Conservation (phyloP, 2,888 invertebrate species). For the Kryphioiulus occultus region DNA sequence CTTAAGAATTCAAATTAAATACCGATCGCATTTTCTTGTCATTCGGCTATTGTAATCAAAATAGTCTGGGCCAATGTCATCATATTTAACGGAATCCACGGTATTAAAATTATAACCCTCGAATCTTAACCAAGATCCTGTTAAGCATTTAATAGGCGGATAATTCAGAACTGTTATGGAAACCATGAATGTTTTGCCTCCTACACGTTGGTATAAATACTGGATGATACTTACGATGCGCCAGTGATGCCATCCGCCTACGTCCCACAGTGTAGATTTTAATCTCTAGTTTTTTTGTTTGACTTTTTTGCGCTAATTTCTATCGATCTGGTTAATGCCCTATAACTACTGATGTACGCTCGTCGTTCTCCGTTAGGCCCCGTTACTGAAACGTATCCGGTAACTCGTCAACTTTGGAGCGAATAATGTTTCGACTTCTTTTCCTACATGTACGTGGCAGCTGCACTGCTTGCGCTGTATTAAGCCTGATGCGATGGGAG, state of each 20-base stretch:
- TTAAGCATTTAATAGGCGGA: too few relatives aligned
- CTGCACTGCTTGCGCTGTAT: not conserved
- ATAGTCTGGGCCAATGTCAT: too few relatives aligned
- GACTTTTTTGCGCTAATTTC: not conserved
- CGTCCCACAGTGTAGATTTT: not conserved
- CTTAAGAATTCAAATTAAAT: too few relatives aligned
- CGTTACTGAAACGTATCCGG: not conserved
- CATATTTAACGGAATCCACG: too few relatives aligned
- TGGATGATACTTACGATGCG: too few relatives aligned
- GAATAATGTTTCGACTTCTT: not conserved
- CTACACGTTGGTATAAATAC: too few relatives aligned
- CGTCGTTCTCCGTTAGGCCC: not conserved
- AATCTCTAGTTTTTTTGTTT: not conserved
- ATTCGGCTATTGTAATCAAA: too few relatives aligned
- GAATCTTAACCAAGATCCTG: too few relatives aligned
- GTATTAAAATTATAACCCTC: too few relatives aligned
- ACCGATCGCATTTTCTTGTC: too few relatives aligned
- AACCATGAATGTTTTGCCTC: too few relatives aligned
- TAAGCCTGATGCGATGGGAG: constrained; percentile 27
- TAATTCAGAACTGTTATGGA: too few relatives aligned
- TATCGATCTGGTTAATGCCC: not conserved
- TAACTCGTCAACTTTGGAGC: not conserved
- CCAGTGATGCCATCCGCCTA: not conserved
- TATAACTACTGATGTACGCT: not conserved
- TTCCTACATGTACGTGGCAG: not conserved